These are phyloP conservation scores for Glyptemys insculpta DNA, from an alignment of 2,797 vertebrate genomes.

Conservation along the genomic window DNA sequence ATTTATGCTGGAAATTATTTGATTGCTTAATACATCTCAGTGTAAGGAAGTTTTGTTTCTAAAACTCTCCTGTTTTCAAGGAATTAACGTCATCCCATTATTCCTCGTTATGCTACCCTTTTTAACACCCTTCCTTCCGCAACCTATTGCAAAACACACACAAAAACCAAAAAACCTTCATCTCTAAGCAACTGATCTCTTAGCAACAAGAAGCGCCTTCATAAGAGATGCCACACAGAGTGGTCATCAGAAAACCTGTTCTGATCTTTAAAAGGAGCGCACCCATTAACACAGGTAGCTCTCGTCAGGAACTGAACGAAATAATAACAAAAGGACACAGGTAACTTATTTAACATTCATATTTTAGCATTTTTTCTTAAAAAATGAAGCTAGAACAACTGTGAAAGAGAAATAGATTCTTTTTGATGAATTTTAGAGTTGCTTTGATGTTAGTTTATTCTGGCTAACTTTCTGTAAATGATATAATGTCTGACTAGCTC, in stretches of 20 bases:
- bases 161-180: conserved; percentile 83
- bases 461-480: conserved; percentile 68
- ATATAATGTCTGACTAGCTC: conserved; percentile 45
- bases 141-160: conserved; percentile 78
- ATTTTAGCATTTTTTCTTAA: conserved; percentile 71
- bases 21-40: background rate
- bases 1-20: background rate
- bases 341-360: conserved; percentile 77
- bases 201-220: conserved; percentile 90
- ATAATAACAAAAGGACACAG: conserved; percentile 75
- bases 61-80: background rate
- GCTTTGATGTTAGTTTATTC: conserved; percentile 53
- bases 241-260: conserved; percentile 81
- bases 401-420: conserved; percentile 60
- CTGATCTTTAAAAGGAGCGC: conserved; percentile 71
- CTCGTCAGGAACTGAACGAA: conserved; percentile 60
- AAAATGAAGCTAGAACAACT: conserved; percentile 9
- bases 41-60: background rate
- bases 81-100: background rate
- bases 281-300: conserved; percentile 70
- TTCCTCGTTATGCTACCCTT: background rate
- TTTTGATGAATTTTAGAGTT: conserved; percentile 50
- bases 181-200: conserved; percentile 93
- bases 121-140: conserved; percentile 36
- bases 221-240: conserved; percentile 85